These are phyloP conservation scores for Octopus sinensis DNA, from an alignment of 1,140 invertebrate species.

Conservation along the genomic window DNA sequence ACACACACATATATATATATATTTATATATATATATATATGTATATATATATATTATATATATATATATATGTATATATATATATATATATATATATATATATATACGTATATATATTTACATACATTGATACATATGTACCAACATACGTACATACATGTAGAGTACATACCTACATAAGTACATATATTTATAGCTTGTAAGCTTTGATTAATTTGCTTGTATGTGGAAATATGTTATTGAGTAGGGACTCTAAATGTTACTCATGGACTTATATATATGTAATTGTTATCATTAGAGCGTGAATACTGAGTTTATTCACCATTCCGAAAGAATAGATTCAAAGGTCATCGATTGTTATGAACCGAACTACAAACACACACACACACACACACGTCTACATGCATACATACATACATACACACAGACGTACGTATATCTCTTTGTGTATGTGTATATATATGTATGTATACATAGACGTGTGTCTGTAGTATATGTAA, in stretches of 20 bases:
- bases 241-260: background rate
- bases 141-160: no score
- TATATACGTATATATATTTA: no score
- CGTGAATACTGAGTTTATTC: background rate
- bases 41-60: no score
- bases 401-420: background rate
- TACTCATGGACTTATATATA: background rate
- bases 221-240: background rate
- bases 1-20: no score
- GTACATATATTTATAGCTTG: background rate
- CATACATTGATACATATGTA: no score
- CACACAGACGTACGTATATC: background rate
- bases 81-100: no score
- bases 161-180: no score
- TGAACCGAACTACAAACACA: background rate
- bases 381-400: conserved; percentile 13
- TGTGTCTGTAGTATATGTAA: background rate
- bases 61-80: no score
- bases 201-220: background rate
- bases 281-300: background rate
- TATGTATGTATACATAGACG: background rate
- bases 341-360: background rate
- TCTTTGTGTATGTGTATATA: background rate
- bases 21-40: no score
- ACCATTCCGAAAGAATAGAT: background rate